Conservation (phyloP, 2,888 invertebrate species). For the Epinotia ramella region DNA sequence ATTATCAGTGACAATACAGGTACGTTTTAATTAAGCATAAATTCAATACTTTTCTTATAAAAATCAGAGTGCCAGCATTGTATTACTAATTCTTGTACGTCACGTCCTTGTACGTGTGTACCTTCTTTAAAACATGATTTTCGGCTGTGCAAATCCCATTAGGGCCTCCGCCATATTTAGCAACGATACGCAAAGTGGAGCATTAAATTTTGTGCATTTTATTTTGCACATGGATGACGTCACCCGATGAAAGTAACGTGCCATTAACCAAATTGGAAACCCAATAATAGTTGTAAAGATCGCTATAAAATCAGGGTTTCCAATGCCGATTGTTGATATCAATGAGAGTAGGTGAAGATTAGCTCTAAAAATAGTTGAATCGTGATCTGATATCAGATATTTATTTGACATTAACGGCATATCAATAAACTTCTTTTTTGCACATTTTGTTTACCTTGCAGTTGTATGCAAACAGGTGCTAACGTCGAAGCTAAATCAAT, state of each 20-base stretch:
- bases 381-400: not conserved
- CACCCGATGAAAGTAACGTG: conserved; percentile 1
- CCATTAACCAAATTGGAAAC: conserved; percentile 1
- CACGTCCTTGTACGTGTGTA: too few species aligned
- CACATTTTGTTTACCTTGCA: conserved; percentile 1
- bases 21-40: conserved; percentile 1
- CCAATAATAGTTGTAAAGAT: conserved; percentile 3
- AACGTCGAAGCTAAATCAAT: conserved; percentile 19
- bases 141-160: conserved; percentile 39
- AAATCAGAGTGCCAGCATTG: conserved; percentile 18
- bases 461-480: conserved; percentile 4
- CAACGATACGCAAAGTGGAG: conserved; percentile 26
- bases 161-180: conserved; percentile 42
- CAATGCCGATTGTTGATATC: not conserved
- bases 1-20: not conserved
- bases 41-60: conserved; percentile 16
- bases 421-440: not conserved
- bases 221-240: conserved; percentile 21
- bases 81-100: conserved; percentile 32
- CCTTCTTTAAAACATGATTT: conserved; percentile 41
- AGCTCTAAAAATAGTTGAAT: not conserved
- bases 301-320: not conserved
- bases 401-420: not conserved
- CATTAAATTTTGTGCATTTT: conserved; percentile 34
- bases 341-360: not conserved